These are phyloP conservation scores for Enteromius trimaculatus DNA, from an alignment of 2,797 vertebrate species.

Conservation along the genomic window DNA sequence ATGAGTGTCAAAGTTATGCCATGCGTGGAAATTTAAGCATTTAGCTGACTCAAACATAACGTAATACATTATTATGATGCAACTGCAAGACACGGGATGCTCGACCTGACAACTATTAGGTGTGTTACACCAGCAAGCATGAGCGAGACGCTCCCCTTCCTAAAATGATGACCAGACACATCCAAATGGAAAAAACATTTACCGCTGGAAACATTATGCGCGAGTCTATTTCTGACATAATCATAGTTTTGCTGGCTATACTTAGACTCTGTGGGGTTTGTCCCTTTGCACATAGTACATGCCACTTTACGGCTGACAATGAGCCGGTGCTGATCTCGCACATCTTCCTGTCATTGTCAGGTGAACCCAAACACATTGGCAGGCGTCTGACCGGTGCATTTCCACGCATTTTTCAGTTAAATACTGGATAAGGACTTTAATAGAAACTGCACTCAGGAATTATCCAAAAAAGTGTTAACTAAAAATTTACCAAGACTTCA, in stretches of 20 bases:
- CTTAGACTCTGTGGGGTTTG: conserved; percentile 2
- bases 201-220: conserved; percentile 16
- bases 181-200: conserved; percentile 31
- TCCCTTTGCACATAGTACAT: not conserved
- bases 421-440: not conserved
- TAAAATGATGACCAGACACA: not conserved
- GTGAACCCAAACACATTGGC: not conserved
- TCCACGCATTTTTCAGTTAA: not conserved
- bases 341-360: not conserved
- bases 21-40: not conserved
- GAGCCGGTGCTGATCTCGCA: not conserved
- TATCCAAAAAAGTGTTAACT: not conserved
- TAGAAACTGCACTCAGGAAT: not conserved
- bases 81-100: conserved; percentile 2
- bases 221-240: conserved; percentile 10
- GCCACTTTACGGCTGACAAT: not conserved
- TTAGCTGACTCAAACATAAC: not conserved
- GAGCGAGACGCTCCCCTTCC: conserved; percentile 9
- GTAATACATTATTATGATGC: not conserved
- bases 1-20: not conserved
- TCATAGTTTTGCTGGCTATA: conserved; percentile 18
- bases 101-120: not conserved
- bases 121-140: not conserved
- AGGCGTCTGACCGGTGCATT: not conserved
- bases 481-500: too few relatives aligned